Evolutionary conservation across 2,113 vertebrate genomes (phyloP).

Genomic region (Megaptera novaeangliae): DNA sequence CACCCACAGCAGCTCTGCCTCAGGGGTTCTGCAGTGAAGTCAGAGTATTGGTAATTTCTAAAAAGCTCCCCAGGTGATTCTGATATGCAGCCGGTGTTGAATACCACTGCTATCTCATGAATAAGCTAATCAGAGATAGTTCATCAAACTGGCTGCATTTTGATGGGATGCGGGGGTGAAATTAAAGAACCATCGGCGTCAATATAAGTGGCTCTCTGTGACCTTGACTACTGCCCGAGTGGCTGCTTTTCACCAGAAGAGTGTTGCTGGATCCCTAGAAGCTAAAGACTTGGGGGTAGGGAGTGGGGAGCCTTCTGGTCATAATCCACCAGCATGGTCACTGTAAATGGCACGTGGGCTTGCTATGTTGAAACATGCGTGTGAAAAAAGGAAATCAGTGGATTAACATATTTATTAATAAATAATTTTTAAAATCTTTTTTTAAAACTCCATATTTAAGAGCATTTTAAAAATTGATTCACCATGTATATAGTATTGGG

Average conservation of each 20-base stretch:
- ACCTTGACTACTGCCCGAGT: background rate
- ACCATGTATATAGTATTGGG: background rate
- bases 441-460: background rate
- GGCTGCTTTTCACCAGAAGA: background rate
- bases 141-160: background rate
- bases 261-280: background rate
- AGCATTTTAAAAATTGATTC: conserved; percentile 1
- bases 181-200: background rate
- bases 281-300: background rate
- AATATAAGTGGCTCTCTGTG: background rate
- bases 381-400: background rate
- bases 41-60: background rate
- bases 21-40: background rate
- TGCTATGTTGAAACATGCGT: background rate
- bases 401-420: background rate
- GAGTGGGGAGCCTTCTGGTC: no score
- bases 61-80: background rate
- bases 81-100: background rate
- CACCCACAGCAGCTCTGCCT: background rate
- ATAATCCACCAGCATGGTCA: background rate
- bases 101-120: background rate
- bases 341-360: background rate
- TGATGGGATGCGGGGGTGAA: background rate
- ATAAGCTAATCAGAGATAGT: background rate
- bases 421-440: background rate